Percentiles rank a stretch among this genome's conserved stretches.
Conservation (phyloP, 2,888 invertebrate genomes). For the Heterodera filipjevi region DNA sequence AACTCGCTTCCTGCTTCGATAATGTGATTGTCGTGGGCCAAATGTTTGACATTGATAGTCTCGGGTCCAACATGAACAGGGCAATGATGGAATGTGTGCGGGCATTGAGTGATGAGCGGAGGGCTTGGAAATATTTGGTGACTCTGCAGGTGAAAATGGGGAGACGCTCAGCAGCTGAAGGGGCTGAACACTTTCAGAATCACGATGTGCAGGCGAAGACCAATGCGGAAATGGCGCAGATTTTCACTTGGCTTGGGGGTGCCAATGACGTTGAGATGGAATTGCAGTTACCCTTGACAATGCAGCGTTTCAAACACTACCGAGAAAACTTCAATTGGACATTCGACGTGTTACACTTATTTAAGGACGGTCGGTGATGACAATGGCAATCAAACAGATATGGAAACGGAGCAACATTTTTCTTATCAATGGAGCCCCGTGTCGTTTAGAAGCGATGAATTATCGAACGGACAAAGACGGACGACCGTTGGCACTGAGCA, state of each 20-base stretch:
- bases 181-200: slow-evolving; percentile 30
- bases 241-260: slow-evolving; percentile 38
- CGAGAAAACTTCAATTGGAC: slow-evolving; percentile 23
- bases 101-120: slow-evolving; percentile 28
- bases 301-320: slow-evolving; percentile 6
- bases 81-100: slow-evolving; percentile 41
- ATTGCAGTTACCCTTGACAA: neutral
- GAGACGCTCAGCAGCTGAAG: neutral
- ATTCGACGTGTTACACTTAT: slow-evolving; percentile 19
- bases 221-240: slow-evolving; percentile 39
- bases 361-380: slow-evolving; percentile 20
- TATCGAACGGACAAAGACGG: neutral
- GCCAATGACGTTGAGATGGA: slow-evolving; percentile 36
- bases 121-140: slow-evolving; percentile 41
- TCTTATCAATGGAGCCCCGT: too few species aligned
- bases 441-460: neutral
- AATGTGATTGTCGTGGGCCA: slow-evolving; percentile 39
- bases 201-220: slow-evolving; percentile 41
- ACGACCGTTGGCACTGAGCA: slow-evolving; percentile 12
- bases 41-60: slow-evolving; percentile 36
- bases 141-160: slow-evolving; percentile 34
- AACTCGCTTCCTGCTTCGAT: slow-evolving; percentile 38
- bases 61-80: slow-evolving; percentile 41
- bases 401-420: too few species aligned
- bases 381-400: neutral